Conservation (phyloP, 1,140 invertebrate genomes). For the Calycopis cecrops region DNA sequence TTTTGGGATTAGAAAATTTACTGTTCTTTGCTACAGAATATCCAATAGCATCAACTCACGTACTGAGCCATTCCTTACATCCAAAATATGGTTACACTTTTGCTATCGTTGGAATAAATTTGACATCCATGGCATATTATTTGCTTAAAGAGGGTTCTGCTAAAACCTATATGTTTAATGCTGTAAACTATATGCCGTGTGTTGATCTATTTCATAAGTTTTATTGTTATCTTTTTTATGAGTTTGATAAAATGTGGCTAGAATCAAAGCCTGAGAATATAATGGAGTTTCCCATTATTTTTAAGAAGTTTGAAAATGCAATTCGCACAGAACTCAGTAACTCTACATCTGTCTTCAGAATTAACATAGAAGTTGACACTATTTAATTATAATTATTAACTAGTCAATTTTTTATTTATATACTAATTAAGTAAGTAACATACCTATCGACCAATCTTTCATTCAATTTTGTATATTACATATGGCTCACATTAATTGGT, state of each 20-base stretch:
- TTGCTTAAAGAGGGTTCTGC: constrained; percentile 88
- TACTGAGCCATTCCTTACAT: constrained; percentile 92
- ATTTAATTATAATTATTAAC: constrained; percentile 58
- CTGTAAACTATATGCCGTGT: constrained; percentile 79
- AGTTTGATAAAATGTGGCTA: constrained; percentile 96
- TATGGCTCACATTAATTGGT: constrained; percentile 2
- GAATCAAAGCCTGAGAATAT: constrained; percentile 92
- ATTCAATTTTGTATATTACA: not conserved
- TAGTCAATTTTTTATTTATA: constrained; percentile 26
- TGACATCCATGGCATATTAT: constrained; percentile 92
- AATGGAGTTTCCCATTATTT: constrained; percentile 94
- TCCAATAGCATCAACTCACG: constrained; percentile 84
- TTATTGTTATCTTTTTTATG: constrained; percentile 95
- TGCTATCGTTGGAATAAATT: constrained; percentile 95
- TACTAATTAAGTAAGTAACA: not conserved
- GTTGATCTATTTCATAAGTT: constrained; percentile 93
- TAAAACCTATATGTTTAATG: constrained; percentile 95
- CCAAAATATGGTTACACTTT: constrained; percentile 91
- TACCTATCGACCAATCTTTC: not conserved
- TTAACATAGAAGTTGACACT: constrained; percentile 83
- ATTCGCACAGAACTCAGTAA: constrained; percentile 80
- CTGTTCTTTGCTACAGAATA: constrained; percentile 92
- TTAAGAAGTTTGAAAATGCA: constrained; percentile 87
- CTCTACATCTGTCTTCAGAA: constrained; percentile 80
- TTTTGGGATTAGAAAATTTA: constrained; percentile 95